Evolutionary conservation across 2,797 vertebrate species (phyloP), one percentile per base, ranked within the genome.

Genomic region (Thripadectes ignobilis): DNA sequence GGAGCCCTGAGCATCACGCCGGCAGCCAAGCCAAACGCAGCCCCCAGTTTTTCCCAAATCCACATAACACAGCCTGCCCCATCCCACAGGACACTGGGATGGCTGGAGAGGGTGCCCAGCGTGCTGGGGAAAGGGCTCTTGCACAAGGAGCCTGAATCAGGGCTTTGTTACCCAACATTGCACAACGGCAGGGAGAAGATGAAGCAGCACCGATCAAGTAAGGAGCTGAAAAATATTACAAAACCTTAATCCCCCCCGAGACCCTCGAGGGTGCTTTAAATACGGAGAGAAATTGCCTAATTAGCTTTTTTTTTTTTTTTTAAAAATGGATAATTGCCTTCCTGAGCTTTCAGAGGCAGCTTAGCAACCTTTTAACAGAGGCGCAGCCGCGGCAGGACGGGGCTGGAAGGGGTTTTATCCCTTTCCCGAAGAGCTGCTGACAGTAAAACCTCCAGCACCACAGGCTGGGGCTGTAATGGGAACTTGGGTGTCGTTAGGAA

Each of bases 341-440:
- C 92, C 38, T 88, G 96, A 94, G 93, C 96, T 91, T 96, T 95
- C 95, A 73, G 72, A 93, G 94, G 94, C 97, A 97, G 97, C 95
- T 97, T 95, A 97, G 97, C 97, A 97, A 96, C 97, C 97, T 97
- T 95, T 97, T 95, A 97, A 80, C 69, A 75, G 59, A 59, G 22
- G 82, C 67, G 22, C 92, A 43, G 85, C 58, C 91, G 59, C 84
- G 7, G 93, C 95, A 65, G 77, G 92, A 84, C 58, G 43, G 26
- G 82, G 85, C 95, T 97, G 96, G 94, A 94, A 97, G 95, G 92
- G 92, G 92, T 96, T 97, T 97, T 96, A 96, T 96, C 95, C 97
- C 96, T 96, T 87, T 97, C 94, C 90, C 75, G 82, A 97, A 93
- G 96, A 97, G 97, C 94, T 92, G 94, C 97, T 96, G 97, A 96